Evolutionary conservation across 2,888 invertebrate species (phyloP), one percentile per base, ranked within the genome.

Genomic region (Prenolepis imparis): DNA sequence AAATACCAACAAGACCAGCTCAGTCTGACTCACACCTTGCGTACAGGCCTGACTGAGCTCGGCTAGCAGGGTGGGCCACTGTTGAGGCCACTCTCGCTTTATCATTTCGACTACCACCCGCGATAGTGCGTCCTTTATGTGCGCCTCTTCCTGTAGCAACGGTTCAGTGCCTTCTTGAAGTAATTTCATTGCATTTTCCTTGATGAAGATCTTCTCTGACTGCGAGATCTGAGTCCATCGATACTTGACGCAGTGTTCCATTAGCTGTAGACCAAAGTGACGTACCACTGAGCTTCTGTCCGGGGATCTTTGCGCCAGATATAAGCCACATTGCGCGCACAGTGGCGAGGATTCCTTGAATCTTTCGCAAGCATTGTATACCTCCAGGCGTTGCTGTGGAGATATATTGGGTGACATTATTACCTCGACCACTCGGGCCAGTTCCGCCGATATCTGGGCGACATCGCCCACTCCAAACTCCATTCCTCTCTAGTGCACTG

Each of bases 21-120:
- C 98, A 15, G 98, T 98, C 93, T 98, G 98, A 72, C 97, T 96
- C 92, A 98, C 98, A 15, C 99, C 98, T 89, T 96, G 96, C 15
- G 96, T 96, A 93, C 98, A 98, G 0, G 98, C 97, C 91, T 97
- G 97, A 84, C 98, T 97, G 1, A 99, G 95, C 94, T 99, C 98
- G 0, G 96, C 95, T 44, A 99, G 95, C 48, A 99, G 95, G 0
- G 97, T 97, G 0, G 98, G 98, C 99, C 99, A 99, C 88, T 99
- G 98, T 93, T 99, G 99, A 0, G 99, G 99, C 99, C 99, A 99
- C 94, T 99, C 99, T 12, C 99, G 96, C 93, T 99, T 99, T 77
- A 98, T 97, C 97, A 99, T 98, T 95, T 99, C 99, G 0, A 99
- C 99, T 77, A 99, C 97, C n/a, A 99, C 97, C 68, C 98, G 96